Evolutionary conservation across 2,113 vertebrate genomes (phyloP), one percentile per base, ranked within the genome.

Genomic region (Mastomys coucha): DNA sequence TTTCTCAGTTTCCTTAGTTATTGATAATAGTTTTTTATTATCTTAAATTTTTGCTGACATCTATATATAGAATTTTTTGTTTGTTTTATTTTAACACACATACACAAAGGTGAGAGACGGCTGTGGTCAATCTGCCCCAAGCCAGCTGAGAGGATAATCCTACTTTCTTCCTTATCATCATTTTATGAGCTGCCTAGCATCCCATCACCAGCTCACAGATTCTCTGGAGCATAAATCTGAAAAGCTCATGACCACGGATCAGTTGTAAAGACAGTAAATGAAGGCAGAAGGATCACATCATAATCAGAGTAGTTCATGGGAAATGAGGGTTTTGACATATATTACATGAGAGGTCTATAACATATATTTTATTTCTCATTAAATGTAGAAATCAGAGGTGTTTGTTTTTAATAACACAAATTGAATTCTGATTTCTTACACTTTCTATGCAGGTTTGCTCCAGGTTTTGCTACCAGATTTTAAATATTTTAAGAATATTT

Each of bases 401-500:
- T 33, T 12, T 33, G 45, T 14, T 69, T 69, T 31, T 33, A 33
- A 33, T 65, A 69, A 69, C 65, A 33, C 4, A 14, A 69, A 89
- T 78, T 90, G 72, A 70, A 70, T 76, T 90, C 53, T 58, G n/a
- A 95, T 86, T 92, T 77, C 76, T 91, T 26, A 45, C 39, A 81
- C 53, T 94, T 96, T n/a, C 26, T 36, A 65, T n/a, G 1, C 51
- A 77, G 17, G 1, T 53, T 93, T 73, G 12, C 45, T 88, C 93
- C 33, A 75, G 33, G 11, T 89, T 91, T 93, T 96, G 26, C 65
- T 87, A 76, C 56, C 51, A 89, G 31, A 95, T 88, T 33, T 90
- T 92, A 93, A 95, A 90, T 81, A 51, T 51, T 51, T 6, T 51
- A 6, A 53, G 11, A 97, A 95, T 92, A 86, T 39, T 96, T 96